Evolutionary conservation across 1,140 invertebrate species (phyloP), one percentile per base, ranked within the genome.

Genomic region (Dicyema japonicum): DNA sequence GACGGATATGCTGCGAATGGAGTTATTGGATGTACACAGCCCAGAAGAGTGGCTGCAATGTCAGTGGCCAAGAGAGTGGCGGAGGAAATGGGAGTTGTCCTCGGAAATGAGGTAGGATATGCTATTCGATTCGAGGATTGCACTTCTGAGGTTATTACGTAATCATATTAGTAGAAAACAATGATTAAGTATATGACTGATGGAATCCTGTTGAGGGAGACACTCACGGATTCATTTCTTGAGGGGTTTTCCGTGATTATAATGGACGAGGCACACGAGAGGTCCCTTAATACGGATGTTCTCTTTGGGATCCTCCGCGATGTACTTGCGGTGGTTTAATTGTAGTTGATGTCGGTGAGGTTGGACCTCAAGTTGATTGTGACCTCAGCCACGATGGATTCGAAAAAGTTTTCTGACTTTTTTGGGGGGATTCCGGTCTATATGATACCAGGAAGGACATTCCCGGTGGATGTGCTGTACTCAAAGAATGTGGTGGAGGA

Each of bases 141-240:
- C 11, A 17, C 22, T 8, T 13, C n/a, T 16, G 18, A 24, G 4
- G 14, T 18, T n/a, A n/a, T n/a, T n/a, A n/a, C n/a, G n/a, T n/a
- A n/a, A n/a, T n/a, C n/a, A n/a, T n/a, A n/a, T n/a, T n/a, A n/a
- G n/a, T 39, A 56, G 37, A 54, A 69, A 40, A 82, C 76, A 0
- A 64, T 80, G 8, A 80, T 85, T 19, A 82, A 82, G 46, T 88
- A 85, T 41, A 82, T 85, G 74, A 88, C 78, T 0, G 76, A 88
- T 47, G 78, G 78, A 56, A 85, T 88, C 38, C 46, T 88, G 21
- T 50, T 88, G 1, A 55, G 75, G 29, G 76, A 88, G 47, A 78
- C 72, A 33, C 56, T 85, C 12, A 54, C 74, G 1, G 75, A 85
- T 40, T 63, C 72, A 1, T 74, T 82, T 47, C 49, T 88, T 27